Evolutionary conservation across 2,113 vertebrate species (phyloP).

Genomic region (Natator depressus): DNA sequence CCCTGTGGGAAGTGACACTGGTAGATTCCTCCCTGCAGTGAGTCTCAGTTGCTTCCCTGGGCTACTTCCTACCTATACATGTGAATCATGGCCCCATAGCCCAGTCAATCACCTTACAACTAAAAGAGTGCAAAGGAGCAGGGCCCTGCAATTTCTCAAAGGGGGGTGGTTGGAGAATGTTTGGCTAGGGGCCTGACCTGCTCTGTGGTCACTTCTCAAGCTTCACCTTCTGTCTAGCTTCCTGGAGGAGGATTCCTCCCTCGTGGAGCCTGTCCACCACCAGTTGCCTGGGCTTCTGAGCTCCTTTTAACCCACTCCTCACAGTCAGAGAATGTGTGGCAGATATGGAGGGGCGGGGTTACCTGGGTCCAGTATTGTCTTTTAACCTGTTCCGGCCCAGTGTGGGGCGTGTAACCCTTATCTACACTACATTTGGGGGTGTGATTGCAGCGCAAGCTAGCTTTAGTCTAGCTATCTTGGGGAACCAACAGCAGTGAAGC

Average conservation of each 20-base stretch:
- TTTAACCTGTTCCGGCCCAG: not conserved
- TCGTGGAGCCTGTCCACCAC: not conserved
- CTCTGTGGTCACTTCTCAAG: not conserved
- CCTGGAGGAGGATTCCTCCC: not conserved
- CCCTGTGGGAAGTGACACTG: not conserved
- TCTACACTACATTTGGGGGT: not conserved
- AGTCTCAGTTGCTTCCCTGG: too few species aligned
- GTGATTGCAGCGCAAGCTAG: not conserved
- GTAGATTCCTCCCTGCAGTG: too few species aligned
- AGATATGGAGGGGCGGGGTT: not conserved
- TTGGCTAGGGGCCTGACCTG: not conserved
- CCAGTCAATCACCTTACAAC: not conserved
- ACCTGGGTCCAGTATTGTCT: not conserved
- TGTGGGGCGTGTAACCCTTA: not conserved
- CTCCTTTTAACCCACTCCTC: not conserved
- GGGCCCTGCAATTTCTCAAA: not conserved
- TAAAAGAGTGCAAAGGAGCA: not conserved
- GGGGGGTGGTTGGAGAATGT: not conserved
- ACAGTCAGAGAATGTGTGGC: not conserved
- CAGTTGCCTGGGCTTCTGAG: not conserved
- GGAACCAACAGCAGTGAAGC: not conserved
- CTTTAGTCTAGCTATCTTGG: not conserved
- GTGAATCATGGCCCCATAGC: not conserved
- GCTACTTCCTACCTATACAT: not conserved
- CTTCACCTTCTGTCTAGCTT: not conserved